Percentiles rank a stretch among this genome's conserved stretches.
These are phyloP conservation scores for Darevskia mixta DNA, from an alignment of 2,797 vertebrate species.

Conservation along the genomic window DNA sequence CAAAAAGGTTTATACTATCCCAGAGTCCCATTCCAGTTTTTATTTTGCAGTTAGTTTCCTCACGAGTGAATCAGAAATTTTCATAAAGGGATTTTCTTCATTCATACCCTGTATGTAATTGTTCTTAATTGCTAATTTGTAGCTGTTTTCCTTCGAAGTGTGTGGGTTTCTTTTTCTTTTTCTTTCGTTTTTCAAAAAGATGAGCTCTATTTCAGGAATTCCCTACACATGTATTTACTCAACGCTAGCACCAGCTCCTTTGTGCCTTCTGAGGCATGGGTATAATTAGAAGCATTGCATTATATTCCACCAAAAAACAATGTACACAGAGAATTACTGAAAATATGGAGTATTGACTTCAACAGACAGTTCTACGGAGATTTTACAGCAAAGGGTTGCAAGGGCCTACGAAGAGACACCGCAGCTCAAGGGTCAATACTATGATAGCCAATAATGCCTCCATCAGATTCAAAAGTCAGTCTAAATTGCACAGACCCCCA, in stretches of 20 bases:
- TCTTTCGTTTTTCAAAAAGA: neutral
- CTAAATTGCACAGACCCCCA: neutral
- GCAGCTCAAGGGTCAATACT: neutral
- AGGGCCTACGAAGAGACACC: slow-evolving; percentile 42
- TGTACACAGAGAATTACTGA: slow-evolving; percentile 32
- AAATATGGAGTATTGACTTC: slow-evolving; percentile 35
- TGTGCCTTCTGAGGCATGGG: slow-evolving; percentile 25
- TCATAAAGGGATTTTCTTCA: neutral
- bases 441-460: slow-evolving; percentile 29
- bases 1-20: neutral
- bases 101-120: slow-evolving; percentile 3
- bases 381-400: neutral
- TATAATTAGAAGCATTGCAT: slow-evolving; percentile 16
- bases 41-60: slow-evolving; percentile 21
- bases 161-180: neutral
- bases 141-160: neutral
- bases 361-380: neutral
- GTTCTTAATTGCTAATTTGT: slow-evolving; percentile 30
- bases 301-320: slow-evolving; percentile 24
- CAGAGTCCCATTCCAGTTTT: neutral
- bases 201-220: slow-evolving; percentile 16
- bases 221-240: neutral
- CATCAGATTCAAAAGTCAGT: neutral
- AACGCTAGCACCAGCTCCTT: slow-evolving; percentile 32
- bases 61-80: neutral